These are phyloP conservation scores for Caenorhabditis imperialis DNA, from an alignment of 2,888 invertebrate species.

Conservation along the genomic window DNA sequence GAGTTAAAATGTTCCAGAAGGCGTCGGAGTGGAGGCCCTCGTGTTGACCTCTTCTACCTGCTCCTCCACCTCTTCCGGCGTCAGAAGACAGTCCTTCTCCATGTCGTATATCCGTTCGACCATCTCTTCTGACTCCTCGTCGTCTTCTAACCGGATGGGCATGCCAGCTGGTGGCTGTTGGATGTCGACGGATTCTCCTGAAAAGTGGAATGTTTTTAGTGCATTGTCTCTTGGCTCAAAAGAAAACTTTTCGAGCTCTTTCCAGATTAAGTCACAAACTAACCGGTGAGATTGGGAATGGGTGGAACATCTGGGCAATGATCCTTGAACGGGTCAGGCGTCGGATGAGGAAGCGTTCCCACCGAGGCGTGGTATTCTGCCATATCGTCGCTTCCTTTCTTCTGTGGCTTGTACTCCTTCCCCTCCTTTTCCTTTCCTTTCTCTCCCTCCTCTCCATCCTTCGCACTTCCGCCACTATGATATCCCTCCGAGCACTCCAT, in stretches of 20 bases:
- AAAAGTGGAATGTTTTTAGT: too few relatives aligned
- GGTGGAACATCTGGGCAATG: slow-evolving; percentile 15
- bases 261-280: not conserved
- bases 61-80: not conserved
- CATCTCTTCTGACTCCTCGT: not conserved
- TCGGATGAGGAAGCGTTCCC: not conserved
- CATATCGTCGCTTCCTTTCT: not conserved
- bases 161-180: not conserved
- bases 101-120: not conserved
- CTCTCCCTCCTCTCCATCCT: not conserved
- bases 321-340: slow-evolving; percentile 17
- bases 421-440: too few relatives aligned
- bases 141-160: not conserved
- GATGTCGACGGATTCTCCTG: not conserved
- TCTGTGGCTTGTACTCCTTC: too few relatives aligned
- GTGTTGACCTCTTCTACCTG: slow-evolving; percentile 6
- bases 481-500: slow-evolving; percentile 18
- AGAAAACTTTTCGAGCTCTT: not conserved
- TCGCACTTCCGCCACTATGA: slow-evolving; percentile 13
- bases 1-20: not conserved
- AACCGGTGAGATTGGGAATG: not conserved
- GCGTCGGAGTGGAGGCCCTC: slow-evolving; percentile 13
- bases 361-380: slow-evolving; percentile 3
- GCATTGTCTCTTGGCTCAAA: not conserved
- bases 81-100: not conserved